These are phyloP conservation scores for Andrena bicolor DNA, from an alignment of 2,888 invertebrate species.

Conservation along the genomic window DNA sequence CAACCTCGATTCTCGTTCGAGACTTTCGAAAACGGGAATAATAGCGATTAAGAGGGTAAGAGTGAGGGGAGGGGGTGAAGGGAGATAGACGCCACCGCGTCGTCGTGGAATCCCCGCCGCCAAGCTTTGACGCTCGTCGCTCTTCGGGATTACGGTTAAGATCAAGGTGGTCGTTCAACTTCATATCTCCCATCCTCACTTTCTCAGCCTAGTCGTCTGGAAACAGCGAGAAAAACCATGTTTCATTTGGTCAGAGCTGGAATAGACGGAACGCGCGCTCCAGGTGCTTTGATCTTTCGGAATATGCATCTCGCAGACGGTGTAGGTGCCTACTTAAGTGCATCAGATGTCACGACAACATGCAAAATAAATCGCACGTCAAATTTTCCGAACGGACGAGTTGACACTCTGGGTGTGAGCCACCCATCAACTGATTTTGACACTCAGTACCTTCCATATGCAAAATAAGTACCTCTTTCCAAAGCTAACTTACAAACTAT, in stretches of 20 bases:
- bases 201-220: conserved; percentile 46
- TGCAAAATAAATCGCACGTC: background rate
- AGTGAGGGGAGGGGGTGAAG: background rate
- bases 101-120: conserved; percentile 32
- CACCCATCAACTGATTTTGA: too few relatives aligned
- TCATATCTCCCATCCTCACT: conserved; percentile 23
- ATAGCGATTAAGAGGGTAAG: background rate
- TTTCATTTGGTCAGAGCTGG: conserved; percentile 35
- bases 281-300: conserved; percentile 64
- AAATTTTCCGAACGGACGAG: background rate
- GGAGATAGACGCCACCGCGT: background rate
- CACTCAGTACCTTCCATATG: too few relatives aligned
- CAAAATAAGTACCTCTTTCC: too few relatives aligned
- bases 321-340: background rate
- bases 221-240: conserved; percentile 35
- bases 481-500: too few relatives aligned
- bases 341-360: background rate
- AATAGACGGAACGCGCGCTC: conserved; percentile 35
- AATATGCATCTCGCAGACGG: conserved; percentile 13
- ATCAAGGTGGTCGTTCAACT: conserved; percentile 50
- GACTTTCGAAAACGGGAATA: background rate
- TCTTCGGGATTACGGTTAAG: conserved; percentile 51
- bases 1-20: background rate
- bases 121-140: conserved; percentile 45
- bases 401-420: too few relatives aligned